These are phyloP conservation scores for Nematostella vectensis DNA, from an alignment of 92 coral and sea anemone species.

Conservation along the genomic window DNA sequence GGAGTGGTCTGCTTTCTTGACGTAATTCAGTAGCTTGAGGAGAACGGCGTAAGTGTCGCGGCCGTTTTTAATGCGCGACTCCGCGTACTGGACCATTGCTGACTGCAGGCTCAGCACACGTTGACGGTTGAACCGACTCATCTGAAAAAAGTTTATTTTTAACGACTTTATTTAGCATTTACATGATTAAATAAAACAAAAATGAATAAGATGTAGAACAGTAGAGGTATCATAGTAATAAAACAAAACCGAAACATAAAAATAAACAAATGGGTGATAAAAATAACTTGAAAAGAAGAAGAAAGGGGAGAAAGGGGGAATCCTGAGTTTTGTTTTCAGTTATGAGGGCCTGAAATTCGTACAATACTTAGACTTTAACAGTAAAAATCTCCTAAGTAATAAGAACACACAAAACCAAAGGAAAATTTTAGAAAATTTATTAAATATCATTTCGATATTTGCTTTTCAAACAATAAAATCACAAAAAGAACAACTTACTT, in stretches of 20 bases:
- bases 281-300: too few relatives aligned
- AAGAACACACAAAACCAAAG: too few relatives aligned
- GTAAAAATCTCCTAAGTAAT: too few relatives aligned
- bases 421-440: neutral
- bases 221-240: neutral
- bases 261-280: neutral
- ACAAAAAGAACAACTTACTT: conserved; percentile 32
- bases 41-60: conserved; percentile 90
- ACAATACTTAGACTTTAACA: too few relatives aligned
- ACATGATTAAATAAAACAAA: neutral
- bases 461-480: neutral
- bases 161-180: too few relatives aligned
- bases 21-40: conserved; percentile 63
- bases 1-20: conserved; percentile 49
- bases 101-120: conserved; percentile 89
- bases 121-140: conserved; percentile 77
- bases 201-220: too few relatives aligned
- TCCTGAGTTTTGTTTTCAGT: too few relatives aligned
- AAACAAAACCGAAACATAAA: too few relatives aligned
- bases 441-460: neutral
- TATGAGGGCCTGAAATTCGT: too few relatives aligned
- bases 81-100: conserved; percentile 73
- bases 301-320: too few relatives aligned
- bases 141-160: conserved; percentile 42
- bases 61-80: conserved; percentile 79